Conservation (phyloP, 2,113 vertebrate genomes). For the Electrona antarctica region DNA sequence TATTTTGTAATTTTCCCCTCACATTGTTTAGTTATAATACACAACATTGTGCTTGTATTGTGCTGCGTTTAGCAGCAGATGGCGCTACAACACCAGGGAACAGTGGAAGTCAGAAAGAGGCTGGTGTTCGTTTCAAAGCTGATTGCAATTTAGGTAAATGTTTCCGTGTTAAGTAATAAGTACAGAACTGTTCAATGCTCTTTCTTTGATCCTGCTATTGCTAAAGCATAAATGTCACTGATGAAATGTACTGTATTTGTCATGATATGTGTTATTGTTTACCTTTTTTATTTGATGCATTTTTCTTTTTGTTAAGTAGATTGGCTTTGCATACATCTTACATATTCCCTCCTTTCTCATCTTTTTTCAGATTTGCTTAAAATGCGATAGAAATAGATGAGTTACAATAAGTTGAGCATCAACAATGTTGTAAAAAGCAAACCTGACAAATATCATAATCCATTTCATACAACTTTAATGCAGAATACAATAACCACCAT, state of each 20-base stretch:
- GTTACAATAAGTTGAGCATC: conserved; percentile 13
- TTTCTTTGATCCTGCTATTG: conserved; percentile 41
- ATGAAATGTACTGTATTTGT: conserved; percentile 39
- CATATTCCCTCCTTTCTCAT: background rate
- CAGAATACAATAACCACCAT: conserved; percentile 55
- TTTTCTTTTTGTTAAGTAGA: conserved; percentile 32
- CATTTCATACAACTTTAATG: conserved; percentile 47
- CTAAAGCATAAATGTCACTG: conserved; percentile 59
- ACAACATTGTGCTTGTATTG: conserved; percentile 77
- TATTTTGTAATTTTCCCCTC: conserved; percentile 54
- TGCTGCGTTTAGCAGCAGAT: conserved; percentile 83
- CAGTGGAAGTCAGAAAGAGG: conserved; percentile 76
- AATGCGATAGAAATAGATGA: conserved; percentile 26
- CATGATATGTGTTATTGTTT: conserved; percentile 23
- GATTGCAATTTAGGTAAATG: conserved; percentile 82
- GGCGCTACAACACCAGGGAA: conserved; percentile 85
- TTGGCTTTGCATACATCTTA: conserved; percentile 32
- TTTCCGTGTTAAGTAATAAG: conserved; percentile 19
- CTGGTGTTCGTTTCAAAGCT: conserved; percentile 81
- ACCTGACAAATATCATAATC: conserved; percentile 36
- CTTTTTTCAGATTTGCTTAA: conserved; percentile 25
- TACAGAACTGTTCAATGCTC: conserved; percentile 61
- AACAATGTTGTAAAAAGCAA: conserved; percentile 4
- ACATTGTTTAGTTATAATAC: conserved; percentile 60
- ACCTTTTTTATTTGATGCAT: conserved; percentile 46